Evolutionary conservation across 2,113 vertebrate genomes (phyloP).

Genomic region (Zootoca vivipara): DNA sequence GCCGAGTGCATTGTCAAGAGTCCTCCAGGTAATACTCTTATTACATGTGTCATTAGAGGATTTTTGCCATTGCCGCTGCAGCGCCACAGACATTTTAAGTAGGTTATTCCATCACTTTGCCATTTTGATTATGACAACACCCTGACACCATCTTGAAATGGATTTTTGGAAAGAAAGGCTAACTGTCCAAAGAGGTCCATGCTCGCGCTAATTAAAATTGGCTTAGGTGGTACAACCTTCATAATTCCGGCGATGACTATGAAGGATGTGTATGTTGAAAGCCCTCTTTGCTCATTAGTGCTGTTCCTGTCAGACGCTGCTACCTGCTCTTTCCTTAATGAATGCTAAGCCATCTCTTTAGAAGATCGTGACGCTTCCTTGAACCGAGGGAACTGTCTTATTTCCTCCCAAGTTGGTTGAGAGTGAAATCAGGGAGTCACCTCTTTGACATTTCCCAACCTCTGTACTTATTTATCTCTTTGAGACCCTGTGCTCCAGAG

Average conservation of each 20-base stretch:
- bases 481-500: constrained; percentile 83
- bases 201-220: constrained; percentile 88
- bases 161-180: constrained; percentile 85
- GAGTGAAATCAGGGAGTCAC: constrained; percentile 83
- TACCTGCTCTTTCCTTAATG: constrained; percentile 85
- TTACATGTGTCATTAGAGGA: constrained; percentile 82
- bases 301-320: constrained; percentile 78
- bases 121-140: constrained; percentile 88
- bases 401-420: constrained; percentile 79
- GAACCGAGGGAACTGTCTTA: constrained; percentile 79
- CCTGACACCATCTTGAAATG: constrained; percentile 86
- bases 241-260: constrained; percentile 79
- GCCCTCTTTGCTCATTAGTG: constrained; percentile 85
- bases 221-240: constrained; percentile 85
- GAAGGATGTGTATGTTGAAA: constrained; percentile 82
- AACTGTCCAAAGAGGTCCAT: constrained; percentile 85
- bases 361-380: constrained; percentile 71
- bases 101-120: constrained; percentile 86
- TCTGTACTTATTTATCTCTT: constrained; percentile 88
- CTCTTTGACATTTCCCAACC: constrained; percentile 86
- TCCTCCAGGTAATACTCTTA: constrained; percentile 82
- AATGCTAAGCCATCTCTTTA: constrained; percentile 81
- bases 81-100: constrained; percentile 81
- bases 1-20: constrained; percentile 76
- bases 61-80: constrained; percentile 76